Evolutionary conservation across 2,113 vertebrate species (phyloP), one percentile per base, ranked within the genome.

Genomic region (Apistogramma diplotaenia): DNA sequence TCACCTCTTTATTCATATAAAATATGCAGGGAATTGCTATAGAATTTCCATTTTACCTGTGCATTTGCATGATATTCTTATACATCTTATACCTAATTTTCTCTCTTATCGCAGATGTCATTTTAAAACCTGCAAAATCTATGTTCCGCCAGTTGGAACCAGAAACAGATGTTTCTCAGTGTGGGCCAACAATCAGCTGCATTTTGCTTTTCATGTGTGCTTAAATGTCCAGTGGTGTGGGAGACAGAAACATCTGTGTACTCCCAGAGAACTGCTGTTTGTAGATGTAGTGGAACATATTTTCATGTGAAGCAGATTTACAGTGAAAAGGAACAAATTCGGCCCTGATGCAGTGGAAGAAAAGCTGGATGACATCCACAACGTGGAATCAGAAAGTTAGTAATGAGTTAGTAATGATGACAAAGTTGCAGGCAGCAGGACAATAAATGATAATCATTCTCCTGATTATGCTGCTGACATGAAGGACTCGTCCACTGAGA

Each of bases 181-280:
- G 65, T 13, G 65, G 62, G 25, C 4, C 65, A 51, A 70, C 43
- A 49, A 7, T 49, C 40, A 29, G 40, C 62, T 67, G 40, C 23
- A 1, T 49, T 2, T 49, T 70, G 65, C 65, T 70, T 13, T 29
- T 29, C 40, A 2, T 49, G 62, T 70, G 16, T 49, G 25, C 1
- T 49, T 70, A 70, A 49, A 70, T 70, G 16, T 51, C 65, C 43
- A 70, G 43, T 49, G 65, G 65, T 11, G 18, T 70, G 40, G 25
- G 65, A 70, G 25, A 70, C 16, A 0, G 43, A 29, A 49, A 70
- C 65, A 29, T 70, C 40, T 70, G 65, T 49, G 19, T 0, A 49
- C 5, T 49, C 62, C 49, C 9, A 18, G 3, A 0, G 62, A 70
- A 0, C 25, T 51, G 25, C 43, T 49, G 43, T n/a, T 29, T 70